Conservation (phyloP, 1,140 invertebrate genomes). For the Trichoplusia ni region DNA sequence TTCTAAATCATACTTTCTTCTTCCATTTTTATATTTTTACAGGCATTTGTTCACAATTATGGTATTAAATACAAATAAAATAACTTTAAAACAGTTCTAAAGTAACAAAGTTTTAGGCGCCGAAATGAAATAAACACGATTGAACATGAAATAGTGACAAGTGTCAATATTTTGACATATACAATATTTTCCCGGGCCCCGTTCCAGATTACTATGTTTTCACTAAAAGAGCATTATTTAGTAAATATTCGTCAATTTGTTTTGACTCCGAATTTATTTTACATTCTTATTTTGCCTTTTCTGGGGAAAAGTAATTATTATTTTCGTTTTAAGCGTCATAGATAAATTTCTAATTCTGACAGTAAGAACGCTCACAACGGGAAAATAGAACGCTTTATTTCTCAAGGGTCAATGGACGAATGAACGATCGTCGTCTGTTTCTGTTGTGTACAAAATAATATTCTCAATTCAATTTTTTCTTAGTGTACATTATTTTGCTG, state of each 20-base stretch:
- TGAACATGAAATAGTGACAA: background rate
- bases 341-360: background rate
- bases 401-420: constrained; percentile 12
- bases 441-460: constrained; percentile 15
- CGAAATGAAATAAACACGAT: constrained; percentile 22
- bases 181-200: constrained; percentile 8
- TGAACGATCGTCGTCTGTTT: constrained; percentile 1
- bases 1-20: constrained; percentile 65
- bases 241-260: too few relatives aligned
- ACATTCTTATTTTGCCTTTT: too few relatives aligned
- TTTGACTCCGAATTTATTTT: too few relatives aligned
- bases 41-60: background rate
- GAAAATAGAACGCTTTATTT: constrained; percentile 13
- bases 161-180: background rate
- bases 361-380: background rate
- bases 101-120: constrained; percentile 26
- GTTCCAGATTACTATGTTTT: too few relatives aligned
- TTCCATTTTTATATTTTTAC: constrained; percentile 51
- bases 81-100: too few relatives aligned
- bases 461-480: background rate
- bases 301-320: too few relatives aligned
- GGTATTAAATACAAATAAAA: background rate
- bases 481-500: background rate
- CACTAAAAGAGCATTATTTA: too few relatives aligned
- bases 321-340: background rate